Evolutionary conservation across 2,888 invertebrate genomes (phyloP), one percentile per base, ranked within the genome.

Genomic region (Drosophila glabriapex): DNA sequence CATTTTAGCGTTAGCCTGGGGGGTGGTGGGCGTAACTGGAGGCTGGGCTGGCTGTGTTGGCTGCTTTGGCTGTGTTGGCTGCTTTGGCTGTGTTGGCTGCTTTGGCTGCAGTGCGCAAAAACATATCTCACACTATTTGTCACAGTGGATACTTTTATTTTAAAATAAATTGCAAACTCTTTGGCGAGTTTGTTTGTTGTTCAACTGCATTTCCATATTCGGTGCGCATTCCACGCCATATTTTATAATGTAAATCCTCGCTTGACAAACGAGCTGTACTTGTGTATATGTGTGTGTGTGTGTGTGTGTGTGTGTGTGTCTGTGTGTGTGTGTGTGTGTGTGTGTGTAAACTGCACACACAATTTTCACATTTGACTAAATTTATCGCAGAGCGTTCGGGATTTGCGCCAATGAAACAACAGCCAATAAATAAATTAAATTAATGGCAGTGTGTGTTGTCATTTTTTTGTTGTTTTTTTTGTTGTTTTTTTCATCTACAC

Each of bases 401-500:
- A 91, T 93, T 85, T 85, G 91, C 87, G 86, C 91, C 92, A 93
- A 93, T 93, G 91, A 92, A 92, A 92, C 80, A 84, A 85, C 91
- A 91, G 92, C 89, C 92, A 93, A 93, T 93, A 93, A 93, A 93
- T 93, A 93, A 93, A 93, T 92, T 93, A 92, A 92, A 92, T 92
- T 91, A 92, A 93, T 92, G 91, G 85, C 80, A 77, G 77, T 71
- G 83, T 68, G 68, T 78, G 75, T 73, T 67, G 37, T 49, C 31
- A 16, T n/a, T 46, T 10, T 67, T 12, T 16, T 37, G 3, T 67
- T 28, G 0, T 28, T 31, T 12, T 16, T 37, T 4, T 67, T 28
- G 0, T 28, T 31, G 1, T 31, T 7, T 61, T 63, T 86, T 78
- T 75, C 53, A 41, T 22, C 28, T 5, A 3, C 54, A 33, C 41